phyloP scores from a whole-genome alignment of 2,888 invertebrate genomes.

The Lasioglossum pauxillum region DNA sequence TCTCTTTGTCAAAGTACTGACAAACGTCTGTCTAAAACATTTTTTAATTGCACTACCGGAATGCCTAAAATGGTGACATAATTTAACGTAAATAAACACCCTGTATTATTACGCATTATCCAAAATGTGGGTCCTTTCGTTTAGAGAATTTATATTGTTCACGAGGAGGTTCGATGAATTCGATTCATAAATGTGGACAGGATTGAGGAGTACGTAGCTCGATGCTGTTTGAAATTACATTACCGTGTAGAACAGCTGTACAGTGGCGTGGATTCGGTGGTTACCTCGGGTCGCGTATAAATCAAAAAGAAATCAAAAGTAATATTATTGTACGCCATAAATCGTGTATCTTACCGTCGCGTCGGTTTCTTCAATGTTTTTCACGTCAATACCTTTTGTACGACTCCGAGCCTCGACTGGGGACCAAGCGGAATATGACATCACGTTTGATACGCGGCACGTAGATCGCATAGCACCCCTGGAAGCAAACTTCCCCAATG shows the following conservation, averaged over 20 bases:
- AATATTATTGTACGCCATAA: constrained; percentile 29
- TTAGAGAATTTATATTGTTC: too few relatives aligned
- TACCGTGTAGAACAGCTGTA: background rate
- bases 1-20: too few relatives aligned
- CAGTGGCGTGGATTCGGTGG: background rate
- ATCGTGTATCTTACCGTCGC: constrained; percentile 1
- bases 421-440: constrained; percentile 57
- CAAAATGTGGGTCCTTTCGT: too few relatives aligned
- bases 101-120: too few relatives aligned
- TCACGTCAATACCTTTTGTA: constrained; percentile 39
- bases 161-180: background rate
- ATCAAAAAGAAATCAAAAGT: constrained; percentile 18
- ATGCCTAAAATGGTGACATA: too few relatives aligned
- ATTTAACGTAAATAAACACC: too few relatives aligned
- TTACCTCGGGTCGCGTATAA: background rate
- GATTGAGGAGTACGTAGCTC: background rate
- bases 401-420: constrained; percentile 29
- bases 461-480: constrained; percentile 50
- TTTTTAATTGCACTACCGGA: too few relatives aligned
- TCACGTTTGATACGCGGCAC: constrained; percentile 67
- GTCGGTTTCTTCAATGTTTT: constrained; percentile 30
- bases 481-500: constrained; percentile 62
- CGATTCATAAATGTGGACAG: background rate
- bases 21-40: too few relatives aligned
- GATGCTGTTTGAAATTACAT: background rate